phyloP scores from a whole-genome alignment of 2,797 vertebrate genomes.

The Tadarida brasiliensis region DNA sequence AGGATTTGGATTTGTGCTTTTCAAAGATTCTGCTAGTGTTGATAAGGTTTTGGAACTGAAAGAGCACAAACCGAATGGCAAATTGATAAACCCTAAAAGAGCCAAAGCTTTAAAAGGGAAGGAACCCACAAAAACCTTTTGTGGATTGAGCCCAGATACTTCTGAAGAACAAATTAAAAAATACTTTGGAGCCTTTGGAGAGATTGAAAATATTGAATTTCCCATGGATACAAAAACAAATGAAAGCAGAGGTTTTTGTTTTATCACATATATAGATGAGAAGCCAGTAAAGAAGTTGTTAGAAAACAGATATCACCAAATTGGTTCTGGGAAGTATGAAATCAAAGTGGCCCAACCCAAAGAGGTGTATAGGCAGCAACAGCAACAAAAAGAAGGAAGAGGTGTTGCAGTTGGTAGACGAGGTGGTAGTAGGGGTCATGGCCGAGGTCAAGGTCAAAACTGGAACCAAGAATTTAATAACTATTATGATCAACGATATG shows the following conservation, averaged over 20 bases:
- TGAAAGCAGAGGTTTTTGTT: too few relatives aligned
- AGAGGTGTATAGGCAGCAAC: constrained; percentile 94
- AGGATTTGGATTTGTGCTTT: too few relatives aligned
- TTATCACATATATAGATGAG: too few relatives aligned
- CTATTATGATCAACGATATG: too few relatives aligned
- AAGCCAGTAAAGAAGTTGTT: too few relatives aligned
- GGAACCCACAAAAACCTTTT: constrained; percentile 95
- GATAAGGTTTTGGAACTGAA: too few relatives aligned
- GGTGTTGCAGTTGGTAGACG: constrained; percentile 87
- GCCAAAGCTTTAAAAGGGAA: constrained; percentile 94
- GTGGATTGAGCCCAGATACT: constrained; percentile 93
- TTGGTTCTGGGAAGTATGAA: too few relatives aligned
- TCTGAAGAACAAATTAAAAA: constrained; percentile 94
- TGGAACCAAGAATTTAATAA: too few relatives aligned
- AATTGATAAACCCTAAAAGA: constrained; percentile 93
- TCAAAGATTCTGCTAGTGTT: too few relatives aligned
- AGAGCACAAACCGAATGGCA: constrained; percentile 95
- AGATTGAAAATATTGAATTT: constrained; percentile 95
- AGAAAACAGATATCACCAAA: too few relatives aligned
- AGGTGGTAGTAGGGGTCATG: constrained; percentile 91
- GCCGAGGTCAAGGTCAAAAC: too few relatives aligned
- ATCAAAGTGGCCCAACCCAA: constrained; percentile 95
- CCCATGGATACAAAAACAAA: too few relatives aligned
- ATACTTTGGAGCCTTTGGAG: constrained; percentile 92
- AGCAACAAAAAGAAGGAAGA: constrained; percentile 92